Percentiles rank a stretch among this genome's conserved stretches.
Conservation (phyloP, 2,888 invertebrate genomes). For the Linyphia triangularis region DNA sequence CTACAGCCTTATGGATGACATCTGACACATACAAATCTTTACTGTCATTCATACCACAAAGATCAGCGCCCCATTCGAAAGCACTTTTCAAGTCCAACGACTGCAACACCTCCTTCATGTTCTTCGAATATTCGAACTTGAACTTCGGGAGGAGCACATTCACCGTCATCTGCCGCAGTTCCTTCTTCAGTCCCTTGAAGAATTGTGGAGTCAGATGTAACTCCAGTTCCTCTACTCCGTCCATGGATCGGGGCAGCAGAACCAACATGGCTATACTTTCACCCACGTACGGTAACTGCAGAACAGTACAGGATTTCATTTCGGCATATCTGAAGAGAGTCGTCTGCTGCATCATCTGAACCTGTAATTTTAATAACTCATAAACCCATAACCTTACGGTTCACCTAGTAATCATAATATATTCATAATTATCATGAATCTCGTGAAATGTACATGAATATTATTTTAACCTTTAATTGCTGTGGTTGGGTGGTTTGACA, state of each 20-base stretch:
- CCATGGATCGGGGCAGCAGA: constrained; percentile 52
- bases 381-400: too few species aligned
- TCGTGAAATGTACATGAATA: too few species aligned
- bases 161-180: constrained; percentile 12
- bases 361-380: constrained; percentile 75
- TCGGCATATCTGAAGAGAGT: constrained; percentile 76
- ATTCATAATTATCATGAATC: too few species aligned
- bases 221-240: constrained; percentile 46
- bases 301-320: constrained; percentile 13
- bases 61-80: constrained; percentile 9
- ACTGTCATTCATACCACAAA: background rate
- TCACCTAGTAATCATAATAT: too few species aligned
- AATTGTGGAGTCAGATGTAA: background rate
- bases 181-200: background rate
- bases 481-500: too few species aligned
- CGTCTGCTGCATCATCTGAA: constrained; percentile 79
- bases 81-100: background rate
- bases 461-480: too few species aligned
- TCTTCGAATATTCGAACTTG: constrained; percentile 39
- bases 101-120: constrained; percentile 6
- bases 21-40: constrained; percentile 25
- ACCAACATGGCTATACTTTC: constrained; percentile 17
- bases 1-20: constrained; percentile 50
- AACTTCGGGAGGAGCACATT: constrained; percentile 33
- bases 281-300: constrained; percentile 72